Evolutionary conservation across 2,797 vertebrate genomes (phyloP).

Genomic region (Enteromius viviparus): DNA sequence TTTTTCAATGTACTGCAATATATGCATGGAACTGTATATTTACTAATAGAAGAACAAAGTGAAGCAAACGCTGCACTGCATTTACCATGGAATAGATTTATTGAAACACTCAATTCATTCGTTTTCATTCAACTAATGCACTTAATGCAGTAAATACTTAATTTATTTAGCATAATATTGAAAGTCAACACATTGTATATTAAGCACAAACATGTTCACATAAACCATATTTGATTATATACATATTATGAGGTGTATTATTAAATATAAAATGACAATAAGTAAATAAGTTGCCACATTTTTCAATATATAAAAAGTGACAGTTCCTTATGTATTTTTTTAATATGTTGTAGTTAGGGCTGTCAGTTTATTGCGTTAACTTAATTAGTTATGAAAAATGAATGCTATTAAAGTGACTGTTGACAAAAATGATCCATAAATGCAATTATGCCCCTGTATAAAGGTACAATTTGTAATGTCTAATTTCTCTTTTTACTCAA

Average conservation of each 20-base stretch:
- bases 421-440: too few species aligned
- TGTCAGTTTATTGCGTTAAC: too few species aligned
- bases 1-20: background rate
- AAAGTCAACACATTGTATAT: background rate
- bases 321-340: background rate
- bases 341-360: background rate
- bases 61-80: background rate
- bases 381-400: too few species aligned
- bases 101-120: background rate
- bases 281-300: background rate
- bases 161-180: background rate
- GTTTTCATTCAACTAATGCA: background rate
- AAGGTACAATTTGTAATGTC: too few species aligned
- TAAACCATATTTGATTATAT: background rate
- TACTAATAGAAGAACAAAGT: background rate
- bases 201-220: background rate
- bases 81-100: background rate
- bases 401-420: too few species aligned
- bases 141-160: background rate
- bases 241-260: background rate
- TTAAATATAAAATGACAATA: background rate
- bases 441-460: too few species aligned
- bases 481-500: too few species aligned
- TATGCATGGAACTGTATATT: background rate
- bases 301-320: background rate